Percentiles rank a stretch among this genome's conserved stretches.
phyloP scores from a whole-genome alignment of 2,113 vertebrate genomes.

The Pyxicephalus adspersus region DNA sequence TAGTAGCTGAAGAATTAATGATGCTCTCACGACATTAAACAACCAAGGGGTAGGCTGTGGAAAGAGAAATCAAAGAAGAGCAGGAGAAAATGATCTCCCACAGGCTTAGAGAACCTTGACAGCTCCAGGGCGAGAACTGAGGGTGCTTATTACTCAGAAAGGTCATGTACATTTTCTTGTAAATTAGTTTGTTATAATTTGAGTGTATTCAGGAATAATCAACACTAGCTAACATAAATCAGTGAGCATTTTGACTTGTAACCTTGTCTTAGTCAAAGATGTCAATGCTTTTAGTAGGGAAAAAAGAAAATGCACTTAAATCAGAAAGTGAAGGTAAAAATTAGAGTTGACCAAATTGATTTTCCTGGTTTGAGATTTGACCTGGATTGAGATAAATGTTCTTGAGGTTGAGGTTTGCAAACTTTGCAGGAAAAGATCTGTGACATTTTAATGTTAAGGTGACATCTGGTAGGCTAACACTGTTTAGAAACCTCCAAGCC shows the following conservation, averaged over 20 bases:
- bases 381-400: no score
- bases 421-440: no score
- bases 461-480: no score
- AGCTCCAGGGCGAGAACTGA: background rate
- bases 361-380: no score
- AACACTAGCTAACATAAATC: background rate
- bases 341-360: no score
- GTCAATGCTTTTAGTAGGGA: background rate
- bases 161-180: slow-evolving; percentile 7
- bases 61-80: background rate
- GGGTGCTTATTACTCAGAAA: slow-evolving; percentile 5
- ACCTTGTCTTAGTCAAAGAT: background rate
- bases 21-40: slow-evolving; percentile 53
- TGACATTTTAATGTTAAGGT: no score
- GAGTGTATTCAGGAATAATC: slow-evolving; percentile 19
- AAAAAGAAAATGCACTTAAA: no score
- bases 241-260: background rate
- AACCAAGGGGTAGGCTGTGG: slow-evolving; percentile 2
- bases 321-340: no score
- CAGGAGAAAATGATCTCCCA: slow-evolving; percentile 38
- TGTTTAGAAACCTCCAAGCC: no score
- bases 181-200: background rate
- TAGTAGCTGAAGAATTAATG: slow-evolving; percentile 48
- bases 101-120: background rate
- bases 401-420: no score